Conservation (phyloP, 2,113 vertebrate genomes). For the Oryzias javanicus region DNA sequence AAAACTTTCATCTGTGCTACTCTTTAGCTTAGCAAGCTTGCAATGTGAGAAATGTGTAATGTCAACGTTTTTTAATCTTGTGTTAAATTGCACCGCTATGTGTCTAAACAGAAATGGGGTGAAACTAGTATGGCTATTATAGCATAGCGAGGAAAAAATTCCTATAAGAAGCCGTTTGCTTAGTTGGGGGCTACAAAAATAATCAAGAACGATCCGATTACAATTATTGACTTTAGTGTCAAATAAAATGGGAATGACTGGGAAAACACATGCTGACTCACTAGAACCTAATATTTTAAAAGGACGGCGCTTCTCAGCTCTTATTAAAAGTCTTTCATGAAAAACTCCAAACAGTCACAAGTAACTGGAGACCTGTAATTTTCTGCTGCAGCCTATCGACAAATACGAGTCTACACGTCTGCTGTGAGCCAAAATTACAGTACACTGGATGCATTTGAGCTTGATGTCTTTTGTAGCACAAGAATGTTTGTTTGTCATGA, state of each 20-base stretch:
- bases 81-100: slow-evolving; percentile 26
- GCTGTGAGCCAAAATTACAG: slow-evolving; percentile 70
- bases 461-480: slow-evolving; percentile 49
- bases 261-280: slow-evolving; percentile 40
- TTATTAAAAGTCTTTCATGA: slow-evolving; percentile 54
- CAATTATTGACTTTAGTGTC: slow-evolving; percentile 30
- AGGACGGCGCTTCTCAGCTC: slow-evolving; percentile 41
- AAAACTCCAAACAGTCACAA: slow-evolving; percentile 51
- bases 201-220: slow-evolving; percentile 23
- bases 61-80: too few species aligned
- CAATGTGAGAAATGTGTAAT: too few species aligned
- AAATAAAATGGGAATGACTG: slow-evolving; percentile 23
- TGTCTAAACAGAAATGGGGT: slow-evolving; percentile 15
- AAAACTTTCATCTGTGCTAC: too few species aligned
- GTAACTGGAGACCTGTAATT: slow-evolving; percentile 71
- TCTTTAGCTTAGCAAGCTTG: too few species aligned
- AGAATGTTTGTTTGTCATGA: slow-evolving; percentile 46
- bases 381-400: slow-evolving; percentile 58
- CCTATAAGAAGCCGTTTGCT: not conserved
- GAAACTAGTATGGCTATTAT: not conserved
- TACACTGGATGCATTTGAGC: slow-evolving; percentile 38
- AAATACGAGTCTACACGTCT: slow-evolving; percentile 67
- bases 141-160: slow-evolving; percentile 1
- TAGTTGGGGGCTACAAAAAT: slow-evolving; percentile 27
- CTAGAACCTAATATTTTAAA: slow-evolving; percentile 51